Conservation (phyloP, 2,888 invertebrate genomes). For the Herminia tarsipennalis region DNA sequence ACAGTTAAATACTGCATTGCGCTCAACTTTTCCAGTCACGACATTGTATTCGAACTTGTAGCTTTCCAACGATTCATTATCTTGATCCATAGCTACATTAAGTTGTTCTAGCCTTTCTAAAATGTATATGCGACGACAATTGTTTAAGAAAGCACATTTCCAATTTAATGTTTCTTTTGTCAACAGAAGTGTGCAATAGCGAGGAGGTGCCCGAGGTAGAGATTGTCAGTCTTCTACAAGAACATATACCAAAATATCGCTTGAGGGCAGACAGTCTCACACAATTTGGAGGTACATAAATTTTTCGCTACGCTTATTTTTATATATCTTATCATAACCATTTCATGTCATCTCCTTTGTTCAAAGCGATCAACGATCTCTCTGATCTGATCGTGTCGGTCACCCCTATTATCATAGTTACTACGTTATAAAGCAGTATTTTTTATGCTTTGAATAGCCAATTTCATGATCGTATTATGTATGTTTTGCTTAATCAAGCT, state of each 20-base stretch:
- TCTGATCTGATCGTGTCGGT: neutral
- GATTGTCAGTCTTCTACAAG: constrained; percentile 97
- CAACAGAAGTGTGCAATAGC: constrained; percentile 95
- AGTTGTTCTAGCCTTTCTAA: constrained; percentile 26
- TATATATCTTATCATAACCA: neutral
- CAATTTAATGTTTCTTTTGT: constrained; percentile 58
- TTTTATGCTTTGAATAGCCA: neutral
- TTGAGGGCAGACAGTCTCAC: constrained; percentile 97
- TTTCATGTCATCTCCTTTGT: neutral
- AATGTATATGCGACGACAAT: constrained; percentile 35
- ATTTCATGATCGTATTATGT: neutral
- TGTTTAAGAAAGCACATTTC: constrained; percentile 25
- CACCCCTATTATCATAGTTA: no score
- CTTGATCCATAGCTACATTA: constrained; percentile 48
- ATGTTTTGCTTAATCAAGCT: neutral
- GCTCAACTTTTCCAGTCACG: constrained; percentile 66
- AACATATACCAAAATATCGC: constrained; percentile 97
- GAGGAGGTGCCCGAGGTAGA: constrained; percentile 98
- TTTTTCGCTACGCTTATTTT: constrained; percentile 49
- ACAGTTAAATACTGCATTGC: constrained; percentile 57
- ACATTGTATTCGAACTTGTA: constrained; percentile 60
- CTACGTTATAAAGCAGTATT: neutral
- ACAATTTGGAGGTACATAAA: constrained; percentile 91
- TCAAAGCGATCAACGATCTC: neutral
- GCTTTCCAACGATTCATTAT: constrained; percentile 61